Evolutionary conservation across 2,888 invertebrate species (phyloP).

Genomic region (Drosophila subquinaria): DNA sequence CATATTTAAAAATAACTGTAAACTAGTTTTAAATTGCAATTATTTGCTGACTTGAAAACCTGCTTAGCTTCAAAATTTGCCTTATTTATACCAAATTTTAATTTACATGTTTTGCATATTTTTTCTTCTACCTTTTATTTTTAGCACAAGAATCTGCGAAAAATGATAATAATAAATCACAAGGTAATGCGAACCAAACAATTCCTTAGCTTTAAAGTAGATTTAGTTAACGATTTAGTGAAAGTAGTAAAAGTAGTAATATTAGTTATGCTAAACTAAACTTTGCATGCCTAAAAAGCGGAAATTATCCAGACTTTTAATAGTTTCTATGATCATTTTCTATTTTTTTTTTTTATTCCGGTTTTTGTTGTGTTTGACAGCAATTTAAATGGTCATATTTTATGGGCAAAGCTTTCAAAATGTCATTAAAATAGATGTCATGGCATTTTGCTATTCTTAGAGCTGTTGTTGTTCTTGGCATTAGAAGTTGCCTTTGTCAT

Average conservation of each 20-base stretch:
- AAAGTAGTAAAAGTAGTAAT: constrained; percentile 2
- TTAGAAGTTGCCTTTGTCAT: constrained; percentile 48
- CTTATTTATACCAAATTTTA: constrained; percentile 40
- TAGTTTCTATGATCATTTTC: constrained; percentile 37
- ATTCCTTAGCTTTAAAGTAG: constrained; percentile 12
- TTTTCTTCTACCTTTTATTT: constrained; percentile 78
- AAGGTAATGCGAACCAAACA: constrained; percentile 75
- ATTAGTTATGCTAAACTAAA: constrained; percentile 9
- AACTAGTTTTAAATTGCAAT: constrained; percentile 26
- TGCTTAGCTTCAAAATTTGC: constrained; percentile 29
- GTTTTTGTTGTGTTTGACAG: constrained; percentile 47
- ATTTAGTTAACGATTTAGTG: constrained; percentile 9
- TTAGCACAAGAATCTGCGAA: constrained; percentile 84
- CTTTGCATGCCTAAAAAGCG: constrained; percentile 39
- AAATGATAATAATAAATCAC: constrained; percentile 84
- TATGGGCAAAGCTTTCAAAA: constrained; percentile 68
- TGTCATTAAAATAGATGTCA: constrained; percentile 73
- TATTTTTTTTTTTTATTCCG: background rate
- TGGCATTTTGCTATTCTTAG: constrained; percentile 10
- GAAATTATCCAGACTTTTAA: constrained; percentile 52
- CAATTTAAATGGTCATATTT: constrained; percentile 72
- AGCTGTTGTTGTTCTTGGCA: constrained; percentile 23
- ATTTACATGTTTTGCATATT: constrained; percentile 52
- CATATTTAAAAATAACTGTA: background rate
- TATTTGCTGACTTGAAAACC: background rate